phyloP scores from a whole-genome alignment of 2,797 vertebrate species.

The Onychomys leucogaster region DNA sequence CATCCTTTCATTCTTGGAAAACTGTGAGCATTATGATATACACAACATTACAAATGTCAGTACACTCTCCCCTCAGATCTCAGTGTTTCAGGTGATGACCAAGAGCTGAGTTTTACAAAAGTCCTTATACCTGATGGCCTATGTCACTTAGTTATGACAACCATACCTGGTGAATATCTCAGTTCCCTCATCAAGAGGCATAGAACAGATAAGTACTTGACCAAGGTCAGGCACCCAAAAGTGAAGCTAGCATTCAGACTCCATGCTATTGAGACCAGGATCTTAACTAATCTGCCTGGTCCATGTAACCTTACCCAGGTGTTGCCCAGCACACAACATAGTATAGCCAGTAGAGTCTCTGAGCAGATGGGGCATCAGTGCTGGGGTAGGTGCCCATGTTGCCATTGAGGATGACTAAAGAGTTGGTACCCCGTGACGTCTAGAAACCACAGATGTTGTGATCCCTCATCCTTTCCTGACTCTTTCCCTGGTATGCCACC shows the following conservation, averaged over 20 bases:
- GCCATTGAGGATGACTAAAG: too few relatives aligned
- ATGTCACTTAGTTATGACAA: not conserved
- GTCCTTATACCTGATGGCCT: too few relatives aligned
- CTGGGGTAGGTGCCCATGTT: not conserved
- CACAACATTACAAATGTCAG: not conserved
- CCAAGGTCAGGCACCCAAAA: not conserved
- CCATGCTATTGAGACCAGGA: not conserved
- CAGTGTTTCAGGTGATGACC: not conserved
- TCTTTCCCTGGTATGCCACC: not conserved
- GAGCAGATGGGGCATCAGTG: not conserved
- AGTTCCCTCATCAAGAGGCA: not conserved
- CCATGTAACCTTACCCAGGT: not conserved
- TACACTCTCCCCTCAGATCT: not conserved
- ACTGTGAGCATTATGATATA: too few relatives aligned
- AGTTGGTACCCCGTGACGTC: not conserved
- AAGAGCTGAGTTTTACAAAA: not conserved
- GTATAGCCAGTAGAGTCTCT: not conserved
- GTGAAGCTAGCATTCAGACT: not conserved
- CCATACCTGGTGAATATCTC: not conserved
- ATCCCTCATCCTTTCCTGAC: not conserved
- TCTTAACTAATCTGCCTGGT: not conserved
- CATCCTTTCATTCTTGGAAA: not conserved
- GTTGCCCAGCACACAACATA: not conserved
- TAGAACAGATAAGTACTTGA: not conserved
- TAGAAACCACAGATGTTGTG: not conserved